Base-by-base conservation (phyloP, 2,888 invertebrate species). In the Prionchulus punctatus region DNA sequence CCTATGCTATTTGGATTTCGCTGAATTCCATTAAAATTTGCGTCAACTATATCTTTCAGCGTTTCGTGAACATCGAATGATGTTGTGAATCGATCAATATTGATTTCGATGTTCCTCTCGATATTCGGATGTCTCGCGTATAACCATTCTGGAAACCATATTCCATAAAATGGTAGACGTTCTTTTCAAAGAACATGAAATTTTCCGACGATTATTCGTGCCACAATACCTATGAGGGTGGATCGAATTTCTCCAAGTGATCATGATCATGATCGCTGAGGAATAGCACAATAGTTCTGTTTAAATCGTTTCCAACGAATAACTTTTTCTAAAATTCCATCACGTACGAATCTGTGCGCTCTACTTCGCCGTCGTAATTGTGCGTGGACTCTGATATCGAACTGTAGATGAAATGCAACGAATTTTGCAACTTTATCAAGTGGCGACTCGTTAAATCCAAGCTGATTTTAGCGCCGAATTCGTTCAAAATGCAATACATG, bases 41-140 rank as follows among this genome's bases (percentile, higher is more conserved):
- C 21, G 12, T 49, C 21, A 15, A 23, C 27, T 12, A 89, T 72
- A 70, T 88, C 84, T 15, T 75, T 61, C 51, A 91, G 70, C 0
- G 87, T 89, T 61, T 83, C 82, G 70, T 87, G 81, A 3, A 90
- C 73, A 71, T 91, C 90, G 69, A 81, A 89, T 0, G 85, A 86
- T 0, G 85, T 85, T 0, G 85, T 84, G n/a, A 90, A 76, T 54
- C 82, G 50, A 4, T 28, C 21, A 1, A 79, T 73, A 70, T 89
- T 89, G 36, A 67, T 69, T 58, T 75, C 75, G 49, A 90, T 71
- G 72, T 84, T 85, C 1, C 73, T 67, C 61, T 80, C 77, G 0
- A 84, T 81, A 2, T 73, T 60, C 1, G 79, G 77, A 70, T 82
- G 84, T 55, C 75, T 76, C 18, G 76, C 68, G 60, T 73, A 76